Percentiles rank a stretch among this genome's conserved stretches.
Conservation (phyloP, 2,113 vertebrate genomes). For the Proteles cristata region DNA sequence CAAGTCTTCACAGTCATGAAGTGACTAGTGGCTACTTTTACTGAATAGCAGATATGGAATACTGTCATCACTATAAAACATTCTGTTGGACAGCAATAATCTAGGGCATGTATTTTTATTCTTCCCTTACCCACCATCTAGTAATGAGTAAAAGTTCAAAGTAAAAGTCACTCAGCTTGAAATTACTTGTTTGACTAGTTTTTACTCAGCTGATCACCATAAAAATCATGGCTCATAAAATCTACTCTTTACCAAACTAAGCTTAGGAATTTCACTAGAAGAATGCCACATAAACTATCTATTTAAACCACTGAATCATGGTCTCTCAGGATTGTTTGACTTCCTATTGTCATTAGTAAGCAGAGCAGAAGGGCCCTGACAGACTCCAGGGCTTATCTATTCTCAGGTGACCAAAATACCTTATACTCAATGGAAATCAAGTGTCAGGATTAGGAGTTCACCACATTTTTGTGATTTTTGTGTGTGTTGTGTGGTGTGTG, state of each 20-base stretch:
- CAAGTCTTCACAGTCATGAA: neutral
- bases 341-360: neutral
- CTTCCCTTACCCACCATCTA: neutral
- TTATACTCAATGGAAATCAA: neutral
- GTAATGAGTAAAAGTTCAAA: conserved; percentile 1
- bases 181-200: conserved; percentile 6
- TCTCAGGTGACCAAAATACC: conserved; percentile 11
- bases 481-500: too few relatives aligned
- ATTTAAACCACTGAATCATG: neutral
- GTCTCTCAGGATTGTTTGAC: neutral
- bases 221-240: neutral
- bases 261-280: neutral
- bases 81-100: neutral
- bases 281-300: neutral
- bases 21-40: neutral
- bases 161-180: neutral
- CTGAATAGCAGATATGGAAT: neutral
- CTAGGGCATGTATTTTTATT: neutral
- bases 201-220: conserved; percentile 31
- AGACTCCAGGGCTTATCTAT: neutral
- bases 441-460: neutral
- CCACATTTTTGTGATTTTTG: neutral
- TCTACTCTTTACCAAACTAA: neutral
- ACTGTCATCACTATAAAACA: neutral
- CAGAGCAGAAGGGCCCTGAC: neutral